Conservation (phyloP, 64 coral and sea anemone species). For the Montipora sp. region DNA sequence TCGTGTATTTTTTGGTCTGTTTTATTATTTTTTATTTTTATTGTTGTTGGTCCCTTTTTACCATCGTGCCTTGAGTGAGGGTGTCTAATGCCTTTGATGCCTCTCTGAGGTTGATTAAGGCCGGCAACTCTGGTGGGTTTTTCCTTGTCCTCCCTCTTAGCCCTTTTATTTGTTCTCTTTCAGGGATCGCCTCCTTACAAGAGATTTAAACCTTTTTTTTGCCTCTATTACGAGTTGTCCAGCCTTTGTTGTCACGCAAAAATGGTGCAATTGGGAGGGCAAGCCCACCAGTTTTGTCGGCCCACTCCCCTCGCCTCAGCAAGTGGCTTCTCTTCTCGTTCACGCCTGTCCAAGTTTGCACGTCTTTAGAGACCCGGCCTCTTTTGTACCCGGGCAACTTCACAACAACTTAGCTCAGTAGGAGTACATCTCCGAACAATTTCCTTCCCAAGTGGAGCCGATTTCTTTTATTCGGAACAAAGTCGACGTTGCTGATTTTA, state of each 20-base stretch:
- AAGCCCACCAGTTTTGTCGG: constrained; percentile 33
- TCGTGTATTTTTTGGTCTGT: not conserved
- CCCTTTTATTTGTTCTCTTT: not conserved
- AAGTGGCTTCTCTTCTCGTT: not conserved
- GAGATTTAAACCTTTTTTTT: not conserved
- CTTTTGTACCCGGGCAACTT: constrained; percentile 29
- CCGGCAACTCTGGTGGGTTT: no score
- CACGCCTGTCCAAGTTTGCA: not conserved
- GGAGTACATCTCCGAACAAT: constrained; percentile 9
- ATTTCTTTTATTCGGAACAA: constrained; percentile 5
- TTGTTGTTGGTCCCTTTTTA: not conserved
- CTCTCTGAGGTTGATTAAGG: no score
- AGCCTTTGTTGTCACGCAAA: not conserved
- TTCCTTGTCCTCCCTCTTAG: no score
- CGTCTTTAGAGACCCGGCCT: constrained; percentile 25
- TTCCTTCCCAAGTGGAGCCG: constrained; percentile 2
- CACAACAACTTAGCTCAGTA: constrained; percentile 28
- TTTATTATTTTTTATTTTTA: not conserved
- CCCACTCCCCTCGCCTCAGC: constrained; percentile 6
- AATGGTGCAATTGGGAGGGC: constrained; percentile 45
- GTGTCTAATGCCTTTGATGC: no score
- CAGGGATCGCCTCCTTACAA: not conserved
- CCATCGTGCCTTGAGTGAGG: not conserved
- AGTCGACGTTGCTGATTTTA: constrained; percentile 37
- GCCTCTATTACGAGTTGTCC: no score